Conservation (phyloP, 2,113 vertebrate genomes). For the Oryzias melastigma region DNA sequence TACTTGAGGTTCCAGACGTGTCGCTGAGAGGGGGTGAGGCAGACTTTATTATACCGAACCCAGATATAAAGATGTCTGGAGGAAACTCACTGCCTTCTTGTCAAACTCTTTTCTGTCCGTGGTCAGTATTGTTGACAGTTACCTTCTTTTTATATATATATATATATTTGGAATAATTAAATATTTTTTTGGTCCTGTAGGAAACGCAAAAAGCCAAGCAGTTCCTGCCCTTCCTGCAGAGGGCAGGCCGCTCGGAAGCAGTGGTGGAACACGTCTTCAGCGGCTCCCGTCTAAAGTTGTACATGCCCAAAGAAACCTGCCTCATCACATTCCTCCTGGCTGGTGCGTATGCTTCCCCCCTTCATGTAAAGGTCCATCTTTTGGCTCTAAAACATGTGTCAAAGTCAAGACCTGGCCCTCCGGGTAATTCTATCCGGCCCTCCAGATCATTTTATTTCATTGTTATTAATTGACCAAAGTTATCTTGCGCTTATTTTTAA, state of each 20-base stretch:
- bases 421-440: no score
- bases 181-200: slow-evolving; percentile 57
- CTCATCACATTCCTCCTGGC: slow-evolving; percentile 97
- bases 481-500: no score
- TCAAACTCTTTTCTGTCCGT: background rate
- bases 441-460: background rate
- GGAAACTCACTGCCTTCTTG: background rate
- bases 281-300: slow-evolving; percentile 94
- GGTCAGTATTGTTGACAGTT: no score
- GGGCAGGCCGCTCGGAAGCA: slow-evolving; percentile 93
- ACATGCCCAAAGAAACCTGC: slow-evolving; percentile 98
- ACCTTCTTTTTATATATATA: no score
- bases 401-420: no score
- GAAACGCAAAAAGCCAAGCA: slow-evolving; percentile 98
- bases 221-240: slow-evolving; percentile 95
- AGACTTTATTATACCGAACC: slow-evolving; percentile 35
- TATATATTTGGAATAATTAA: background rate
- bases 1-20: slow-evolving; percentile 33
- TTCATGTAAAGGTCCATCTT: slow-evolving; percentile 20
- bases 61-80: slow-evolving; percentile 27
- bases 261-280: slow-evolving; percentile 98
- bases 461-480: no score
- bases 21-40: slow-evolving; percentile 22
- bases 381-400: background rate
- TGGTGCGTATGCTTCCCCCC: slow-evolving; percentile 78